phyloP scores from a whole-genome alignment of 2,113 vertebrate species.

The Martes martes region DNA sequence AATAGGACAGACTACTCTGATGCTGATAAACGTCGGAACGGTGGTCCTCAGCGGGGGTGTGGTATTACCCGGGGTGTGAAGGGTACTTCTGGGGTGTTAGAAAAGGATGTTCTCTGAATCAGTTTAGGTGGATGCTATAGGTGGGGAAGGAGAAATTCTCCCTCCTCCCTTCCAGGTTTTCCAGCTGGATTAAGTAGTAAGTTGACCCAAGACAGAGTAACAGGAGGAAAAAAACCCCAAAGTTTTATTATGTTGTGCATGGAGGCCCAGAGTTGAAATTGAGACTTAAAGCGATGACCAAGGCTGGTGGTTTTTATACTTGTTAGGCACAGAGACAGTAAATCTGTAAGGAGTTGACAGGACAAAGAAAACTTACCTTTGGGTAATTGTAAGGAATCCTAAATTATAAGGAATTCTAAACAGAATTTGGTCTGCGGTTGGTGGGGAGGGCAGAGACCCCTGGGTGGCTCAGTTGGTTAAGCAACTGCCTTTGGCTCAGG shows the following conservation, averaged over 20 bases:
- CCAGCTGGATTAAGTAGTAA: neutral
- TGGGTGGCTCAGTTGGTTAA: too few species aligned
- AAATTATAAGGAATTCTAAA: neutral
- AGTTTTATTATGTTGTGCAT: neutral
- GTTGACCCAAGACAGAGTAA: neutral
- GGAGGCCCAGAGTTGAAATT: neutral
- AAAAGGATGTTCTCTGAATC: neutral
- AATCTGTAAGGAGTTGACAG: neutral
- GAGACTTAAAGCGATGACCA: neutral
- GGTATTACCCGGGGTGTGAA: neutral
- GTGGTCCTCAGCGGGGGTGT: neutral
- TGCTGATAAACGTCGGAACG: neutral
- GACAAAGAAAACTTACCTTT: neutral
- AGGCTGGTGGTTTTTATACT: neutral
- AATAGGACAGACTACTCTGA: neutral
- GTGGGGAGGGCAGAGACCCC: too few species aligned
- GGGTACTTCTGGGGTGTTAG: neutral
- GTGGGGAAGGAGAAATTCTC: neutral
- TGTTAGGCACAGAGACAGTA: neutral
- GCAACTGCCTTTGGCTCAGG: too few species aligned
- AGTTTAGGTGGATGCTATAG: neutral
- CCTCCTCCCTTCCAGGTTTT: neutral
- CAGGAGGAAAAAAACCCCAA: neutral
- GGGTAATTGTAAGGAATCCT: neutral
- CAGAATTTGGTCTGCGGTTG: neutral